Evolutionary conservation across 2,888 invertebrate species (phyloP), one percentile per base, ranked within the genome.

Genomic region (Cartodere bifasciata): DNA sequence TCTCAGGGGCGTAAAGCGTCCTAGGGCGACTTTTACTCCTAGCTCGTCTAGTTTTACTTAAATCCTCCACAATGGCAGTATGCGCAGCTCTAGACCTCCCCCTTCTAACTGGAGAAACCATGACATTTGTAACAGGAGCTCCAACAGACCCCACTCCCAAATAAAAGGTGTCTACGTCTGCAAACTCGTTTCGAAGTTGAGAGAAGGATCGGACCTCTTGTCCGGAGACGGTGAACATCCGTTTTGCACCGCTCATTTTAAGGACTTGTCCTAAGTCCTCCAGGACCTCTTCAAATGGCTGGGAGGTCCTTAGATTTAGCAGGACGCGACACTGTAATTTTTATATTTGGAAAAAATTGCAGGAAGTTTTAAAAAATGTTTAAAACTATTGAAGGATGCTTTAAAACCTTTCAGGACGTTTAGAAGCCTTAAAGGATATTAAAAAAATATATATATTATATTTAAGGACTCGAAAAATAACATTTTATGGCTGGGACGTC

Each of bases 181-280:
- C 81, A 52, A 90, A 87, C 55, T 92, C 92, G 56, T 90, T 87
- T 27, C 91, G 72, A 30, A 94, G 64, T 50, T 92, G 92, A 0
- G 91, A 90, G 58, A 91, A 94, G 58, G 92, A 91, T 46, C 87
- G 71, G 3, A 92, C 92, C 76, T 90, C 87, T 66, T 86, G 88
- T 17, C 88, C 87, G 17, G 81, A 79, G 26, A 86, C 83, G 16
- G 92, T 91, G 63, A 84, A 90, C 80, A 91, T 86, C 56, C 83
- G 71, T 57, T 85, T 84, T 41, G 86, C 87, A 37, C 86, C 83
- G 50, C 75, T 85, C 77, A 88, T 85, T 66, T 87, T 88, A 40
- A 94, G 67, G 26, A 91, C 87, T 64, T 87, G 85, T 25, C 91
- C 91, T 50, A 94, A 70, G 62, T 94, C 92, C 56, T 83, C 83